Conservation (phyloP, 2,888 invertebrate genomes). For the Seira musarum region DNA sequence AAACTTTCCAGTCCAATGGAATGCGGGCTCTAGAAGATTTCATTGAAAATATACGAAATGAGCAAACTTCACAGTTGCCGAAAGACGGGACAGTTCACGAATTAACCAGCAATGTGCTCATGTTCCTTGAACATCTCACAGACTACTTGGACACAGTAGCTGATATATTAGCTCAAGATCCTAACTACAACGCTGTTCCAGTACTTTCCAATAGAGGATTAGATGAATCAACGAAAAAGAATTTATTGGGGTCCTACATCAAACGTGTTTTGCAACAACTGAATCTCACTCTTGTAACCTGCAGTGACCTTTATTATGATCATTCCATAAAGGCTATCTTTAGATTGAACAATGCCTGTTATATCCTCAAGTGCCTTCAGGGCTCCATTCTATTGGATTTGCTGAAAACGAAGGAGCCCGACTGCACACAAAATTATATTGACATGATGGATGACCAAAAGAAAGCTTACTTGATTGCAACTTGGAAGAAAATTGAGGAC, state of each 20-base stretch:
- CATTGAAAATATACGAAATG: slow-evolving; percentile 87
- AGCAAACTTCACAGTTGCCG: slow-evolving; percentile 86
- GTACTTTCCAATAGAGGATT: slow-evolving; percentile 71
- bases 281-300: slow-evolving; percentile 89
- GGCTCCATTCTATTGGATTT: slow-evolving; percentile 88
- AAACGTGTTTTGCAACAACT: slow-evolving; percentile 92
- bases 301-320: slow-evolving; percentile 94
- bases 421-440: slow-evolving; percentile 88
- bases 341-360: slow-evolving; percentile 94
- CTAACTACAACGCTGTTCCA: slow-evolving; percentile 70
- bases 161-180: slow-evolving; percentile 78
- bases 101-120: slow-evolving; percentile 93
- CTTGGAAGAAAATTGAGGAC: slow-evolving; percentile 85
- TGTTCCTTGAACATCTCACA: slow-evolving; percentile 90
- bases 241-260: slow-evolving; percentile 85
- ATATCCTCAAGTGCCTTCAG: slow-evolving; percentile 92
- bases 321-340: slow-evolving; percentile 89
- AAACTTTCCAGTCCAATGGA: slow-evolving; percentile 74
- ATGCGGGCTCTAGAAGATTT: slow-evolving; percentile 93
- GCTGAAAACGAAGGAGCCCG: slow-evolving; percentile 85
- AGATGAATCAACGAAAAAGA: slow-evolving; percentile 76
- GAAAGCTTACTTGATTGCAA: slow-evolving; percentile 76
- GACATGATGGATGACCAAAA: slow-evolving; percentile 91
- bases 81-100: slow-evolving; percentile 99
- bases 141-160: slow-evolving; percentile 85